Evolutionary conservation across 2,113 vertebrate species (phyloP).

Genomic region (Addax nasomaculatus): DNA sequence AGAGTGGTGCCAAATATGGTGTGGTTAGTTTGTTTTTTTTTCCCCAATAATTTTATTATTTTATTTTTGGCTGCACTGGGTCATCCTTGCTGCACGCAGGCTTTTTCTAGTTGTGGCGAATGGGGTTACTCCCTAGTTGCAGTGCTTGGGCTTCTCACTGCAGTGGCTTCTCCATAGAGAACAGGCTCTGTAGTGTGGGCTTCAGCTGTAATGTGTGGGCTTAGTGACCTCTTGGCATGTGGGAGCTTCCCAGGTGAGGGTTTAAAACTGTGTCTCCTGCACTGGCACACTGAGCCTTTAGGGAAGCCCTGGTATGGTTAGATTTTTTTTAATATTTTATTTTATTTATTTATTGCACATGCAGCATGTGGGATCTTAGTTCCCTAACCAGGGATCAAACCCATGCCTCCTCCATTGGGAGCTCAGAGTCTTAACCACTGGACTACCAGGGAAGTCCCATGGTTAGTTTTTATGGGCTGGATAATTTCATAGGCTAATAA

Average conservation of each 20-base stretch:
- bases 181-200: neutral
- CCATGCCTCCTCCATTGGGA: neutral
- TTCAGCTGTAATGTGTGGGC: neutral
- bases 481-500: neutral
- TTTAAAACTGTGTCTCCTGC: neutral
- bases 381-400: neutral
- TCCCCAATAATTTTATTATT: neutral
- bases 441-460: neutral
- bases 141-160: neutral
- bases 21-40: neutral
- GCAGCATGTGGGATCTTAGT: neutral
- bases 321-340: neutral
- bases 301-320: neutral
- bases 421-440: neutral
- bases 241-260: neutral
- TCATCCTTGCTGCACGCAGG: neutral
- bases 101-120: neutral
- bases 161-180: neutral
- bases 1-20: neutral
- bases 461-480: neutral
- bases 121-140: neutral
- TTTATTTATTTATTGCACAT: neutral
- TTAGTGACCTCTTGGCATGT: neutral
- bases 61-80: neutral
- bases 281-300: neutral